These are phyloP conservation scores for Actinia equina DNA, from an alignment of 64 coral and sea anemone genomes.

Conservation along the genomic window DNA sequence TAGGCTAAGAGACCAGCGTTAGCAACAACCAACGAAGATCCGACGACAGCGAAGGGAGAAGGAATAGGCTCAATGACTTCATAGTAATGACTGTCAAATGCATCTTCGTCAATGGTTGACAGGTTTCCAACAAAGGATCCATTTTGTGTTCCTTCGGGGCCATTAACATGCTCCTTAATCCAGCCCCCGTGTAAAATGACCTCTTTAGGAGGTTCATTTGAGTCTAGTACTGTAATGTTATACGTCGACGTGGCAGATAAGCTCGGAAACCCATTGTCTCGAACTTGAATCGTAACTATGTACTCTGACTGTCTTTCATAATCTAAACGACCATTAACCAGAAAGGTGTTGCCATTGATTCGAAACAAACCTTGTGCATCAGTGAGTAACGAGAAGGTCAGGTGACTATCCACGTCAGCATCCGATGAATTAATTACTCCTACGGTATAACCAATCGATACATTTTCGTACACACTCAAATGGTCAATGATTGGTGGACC, in stretches of 20 bases:
- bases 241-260: constrained; percentile 19
- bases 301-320: constrained; percentile 35
- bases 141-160: constrained; percentile 42
- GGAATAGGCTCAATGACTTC: constrained; percentile 10
- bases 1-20: constrained; percentile 46
- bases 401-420: constrained; percentile 44
- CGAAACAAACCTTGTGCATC: constrained; percentile 63
- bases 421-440: constrained; percentile 62
- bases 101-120: constrained; percentile 66
- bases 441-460: constrained; percentile 34
- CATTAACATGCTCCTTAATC: constrained; percentile 31
- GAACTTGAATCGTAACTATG: constrained; percentile 47
- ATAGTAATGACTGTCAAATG: constrained; percentile 50
- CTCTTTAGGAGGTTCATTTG: constrained; percentile 50
- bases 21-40: constrained; percentile 42
- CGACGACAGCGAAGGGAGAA: constrained; percentile 37
- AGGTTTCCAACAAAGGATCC: constrained; percentile 66
- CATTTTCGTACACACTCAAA: constrained; percentile 55
- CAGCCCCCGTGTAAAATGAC: constrained; percentile 45
- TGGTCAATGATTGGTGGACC: constrained; percentile 44
- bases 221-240: constrained; percentile 58
- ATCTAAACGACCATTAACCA: constrained; percentile 42
- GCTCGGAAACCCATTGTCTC: constrained; percentile 55
- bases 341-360: constrained; percentile 24
- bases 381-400: constrained; percentile 49